Evolutionary conservation across 2,113 vertebrate species (phyloP).

Genomic region (Hymenochirus boettgeri): DNA sequence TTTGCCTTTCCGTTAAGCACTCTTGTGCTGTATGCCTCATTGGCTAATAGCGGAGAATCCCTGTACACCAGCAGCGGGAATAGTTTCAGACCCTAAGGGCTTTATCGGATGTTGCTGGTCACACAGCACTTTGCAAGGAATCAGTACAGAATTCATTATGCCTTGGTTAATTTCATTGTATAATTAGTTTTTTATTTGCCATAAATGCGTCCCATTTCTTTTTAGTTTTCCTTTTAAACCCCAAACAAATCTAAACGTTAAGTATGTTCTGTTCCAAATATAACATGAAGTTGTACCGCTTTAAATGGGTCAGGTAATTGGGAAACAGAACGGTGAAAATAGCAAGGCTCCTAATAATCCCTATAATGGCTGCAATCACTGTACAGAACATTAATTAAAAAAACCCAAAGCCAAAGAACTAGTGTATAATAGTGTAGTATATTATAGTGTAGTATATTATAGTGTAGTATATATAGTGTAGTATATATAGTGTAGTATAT

Average conservation of each 20-base stretch:
- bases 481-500: no score
- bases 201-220: constrained; percentile 24
- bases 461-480: no score
- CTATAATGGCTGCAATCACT: no score
- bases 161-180: constrained; percentile 38
- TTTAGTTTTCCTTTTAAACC: constrained; percentile 17
- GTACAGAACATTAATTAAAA: no score
- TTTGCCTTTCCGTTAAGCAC: constrained; percentile 23
- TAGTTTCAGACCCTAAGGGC: constrained; percentile 30
- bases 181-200: constrained; percentile 33
- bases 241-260: constrained; percentile 26
- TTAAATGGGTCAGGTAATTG: no score
- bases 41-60: constrained; percentile 50
- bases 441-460: no score
- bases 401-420: no score
- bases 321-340: no score
- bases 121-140: no score
- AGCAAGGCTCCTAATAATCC: no score
- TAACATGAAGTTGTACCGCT: background rate
- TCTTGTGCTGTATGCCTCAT: constrained; percentile 34
- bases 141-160: constrained; percentile 24
- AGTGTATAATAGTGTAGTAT: no score
- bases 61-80: constrained; percentile 46
- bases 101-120: constrained; percentile 40
- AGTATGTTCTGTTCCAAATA: background rate